Conservation (phyloP, 2,888 invertebrate species). For the Creontiades dilutus region DNA sequence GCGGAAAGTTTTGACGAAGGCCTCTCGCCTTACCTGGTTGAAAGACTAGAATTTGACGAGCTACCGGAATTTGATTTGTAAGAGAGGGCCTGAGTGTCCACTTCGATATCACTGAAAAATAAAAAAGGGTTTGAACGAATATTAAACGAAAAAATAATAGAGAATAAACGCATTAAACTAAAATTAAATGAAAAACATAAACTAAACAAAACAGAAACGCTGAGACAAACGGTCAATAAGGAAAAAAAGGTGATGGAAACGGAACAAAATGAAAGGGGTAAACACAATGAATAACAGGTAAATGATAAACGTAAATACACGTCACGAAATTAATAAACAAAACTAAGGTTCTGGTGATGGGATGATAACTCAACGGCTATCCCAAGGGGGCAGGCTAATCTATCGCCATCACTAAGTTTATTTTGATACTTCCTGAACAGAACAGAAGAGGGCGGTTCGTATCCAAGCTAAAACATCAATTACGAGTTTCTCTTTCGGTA, state of each 20-base stretch:
- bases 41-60: conserved; percentile 86
- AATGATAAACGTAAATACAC: conserved; percentile 19
- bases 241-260: background rate
- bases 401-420: too few species aligned
- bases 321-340: background rate
- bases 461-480: too few species aligned
- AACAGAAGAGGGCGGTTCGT: too few species aligned
- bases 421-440: too few species aligned
- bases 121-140: conserved; percentile 70
- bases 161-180: conserved; percentile 13
- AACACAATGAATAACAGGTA: conserved; percentile 2
- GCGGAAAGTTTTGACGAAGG: conserved; percentile 25
- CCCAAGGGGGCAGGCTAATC: too few species aligned
- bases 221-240: conserved; percentile 5
- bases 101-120: conserved; percentile 83
- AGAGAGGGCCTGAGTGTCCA: conserved; percentile 81
- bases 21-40: conserved; percentile 80
- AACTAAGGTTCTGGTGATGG: too few species aligned
- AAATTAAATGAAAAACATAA: conserved; percentile 76
- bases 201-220: conserved; percentile 22
- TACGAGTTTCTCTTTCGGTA: too few species aligned
- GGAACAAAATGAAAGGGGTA: background rate
- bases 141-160: conserved; percentile 56
- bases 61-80: conserved; percentile 82
- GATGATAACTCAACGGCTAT: too few species aligned